phyloP scores from a whole-genome alignment of 2,797 vertebrate genomes.

The Macropus fuliginosus region DNA sequence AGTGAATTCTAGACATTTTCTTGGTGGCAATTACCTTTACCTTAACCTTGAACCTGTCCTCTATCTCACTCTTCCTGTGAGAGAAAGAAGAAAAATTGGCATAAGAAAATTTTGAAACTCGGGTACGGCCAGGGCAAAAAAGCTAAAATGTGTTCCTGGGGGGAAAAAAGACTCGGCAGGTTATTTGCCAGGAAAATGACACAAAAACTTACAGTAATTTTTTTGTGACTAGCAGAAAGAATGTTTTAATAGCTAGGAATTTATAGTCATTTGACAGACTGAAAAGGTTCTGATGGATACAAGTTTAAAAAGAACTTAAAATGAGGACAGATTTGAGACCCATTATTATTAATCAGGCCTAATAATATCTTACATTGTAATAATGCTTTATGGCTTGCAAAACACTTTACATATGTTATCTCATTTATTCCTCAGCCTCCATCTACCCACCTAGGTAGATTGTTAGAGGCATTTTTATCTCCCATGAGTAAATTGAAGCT shows the following conservation, averaged over 20 bases:
- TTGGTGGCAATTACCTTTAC: not conserved
- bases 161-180: not conserved
- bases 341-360: not conserved
- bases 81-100: not conserved
- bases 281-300: not conserved
- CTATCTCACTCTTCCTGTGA: not conserved
- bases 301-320: not conserved
- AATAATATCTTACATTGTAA: not conserved
- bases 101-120: not conserved
- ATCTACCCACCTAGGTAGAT: not conserved
- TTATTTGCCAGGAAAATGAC: slow-evolving; percentile 23
- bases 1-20: not conserved
- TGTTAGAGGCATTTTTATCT: not conserved
- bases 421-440: not conserved
- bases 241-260: not conserved
- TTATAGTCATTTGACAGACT: not conserved
- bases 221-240: slow-evolving; percentile 20
- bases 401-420: not conserved
- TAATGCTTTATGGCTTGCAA: not conserved
- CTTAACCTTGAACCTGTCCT: not conserved
- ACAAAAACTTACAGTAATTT: slow-evolving; percentile 6
- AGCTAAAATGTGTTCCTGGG: not conserved
- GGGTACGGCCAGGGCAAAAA: not conserved
- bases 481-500: not conserved
- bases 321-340: not conserved